phyloP scores from a whole-genome alignment of 2,888 invertebrate genomes.

The Andrena fulva region DNA sequence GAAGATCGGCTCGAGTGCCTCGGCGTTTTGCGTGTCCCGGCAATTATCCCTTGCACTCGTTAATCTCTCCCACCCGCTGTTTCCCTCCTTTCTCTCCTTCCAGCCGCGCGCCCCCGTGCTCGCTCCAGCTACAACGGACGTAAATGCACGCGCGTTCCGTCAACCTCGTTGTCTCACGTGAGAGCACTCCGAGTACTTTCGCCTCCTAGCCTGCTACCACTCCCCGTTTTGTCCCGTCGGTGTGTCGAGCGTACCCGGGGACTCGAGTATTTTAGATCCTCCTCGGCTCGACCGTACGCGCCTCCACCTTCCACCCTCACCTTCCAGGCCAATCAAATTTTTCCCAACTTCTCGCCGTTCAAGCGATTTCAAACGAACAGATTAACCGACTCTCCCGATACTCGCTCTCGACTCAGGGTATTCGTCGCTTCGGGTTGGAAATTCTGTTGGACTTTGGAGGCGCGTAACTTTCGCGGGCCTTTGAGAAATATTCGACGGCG shows the following conservation, averaged over 20 bases:
- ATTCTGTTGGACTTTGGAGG: neutral
- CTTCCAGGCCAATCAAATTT: neutral
- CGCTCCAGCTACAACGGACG: conserved; percentile 63
- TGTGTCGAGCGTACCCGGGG: conserved; percentile 19
- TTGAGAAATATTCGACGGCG: neutral
- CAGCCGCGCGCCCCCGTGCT: neutral
- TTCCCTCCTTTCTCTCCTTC: neutral
- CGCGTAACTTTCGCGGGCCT: neutral
- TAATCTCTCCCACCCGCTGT: conserved; percentile 62
- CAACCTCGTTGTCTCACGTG: conserved; percentile 74
- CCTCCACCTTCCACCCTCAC: neutral
- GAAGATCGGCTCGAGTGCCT: conserved; percentile 77
- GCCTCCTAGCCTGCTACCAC: conserved; percentile 37
- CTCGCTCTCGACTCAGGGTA: neutral
- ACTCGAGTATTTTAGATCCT: conserved; percentile 53
- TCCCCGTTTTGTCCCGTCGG: conserved; percentile 36
- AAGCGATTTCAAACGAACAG: neutral
- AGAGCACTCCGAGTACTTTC: conserved; percentile 61
- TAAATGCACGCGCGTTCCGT: conserved; percentile 75
- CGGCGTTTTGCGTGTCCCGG: conserved; percentile 78
- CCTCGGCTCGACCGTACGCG: conserved; percentile 14
- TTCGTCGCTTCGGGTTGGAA: neutral
- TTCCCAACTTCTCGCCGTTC: neutral
- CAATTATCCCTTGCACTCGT: conserved; percentile 78
- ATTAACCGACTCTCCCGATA: neutral